Base-by-base conservation (phyloP, 2,888 invertebrate genomes). In the Hemistola chrysoprasaria region DNA sequence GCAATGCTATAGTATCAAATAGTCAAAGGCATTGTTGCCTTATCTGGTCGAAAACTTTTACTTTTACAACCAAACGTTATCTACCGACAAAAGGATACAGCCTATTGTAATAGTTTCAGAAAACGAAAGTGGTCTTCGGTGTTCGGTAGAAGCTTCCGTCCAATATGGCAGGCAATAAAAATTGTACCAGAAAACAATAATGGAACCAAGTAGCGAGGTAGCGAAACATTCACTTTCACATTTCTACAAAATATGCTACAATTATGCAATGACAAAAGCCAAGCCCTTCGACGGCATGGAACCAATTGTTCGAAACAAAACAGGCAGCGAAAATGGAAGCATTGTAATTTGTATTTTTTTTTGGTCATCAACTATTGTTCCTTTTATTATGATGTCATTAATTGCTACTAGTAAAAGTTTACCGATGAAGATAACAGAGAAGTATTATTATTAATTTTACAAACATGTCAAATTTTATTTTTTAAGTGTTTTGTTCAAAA, bases 141-240 rank as follows among this genome's bases (percentile, higher is more conserved):
- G 28, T 16, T 16, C 16, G 20, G 25, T 27, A 8, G 10, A 11
- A 45, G 63, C 64, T 64, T 55, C 66, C 50, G 53, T 52, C 30
- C 41, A 54, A 59, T 65, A 70, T 60, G 54, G 58, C 42, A 52
- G 32, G 59, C 54, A 65, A 65, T 74, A 69, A 67, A 72, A 73
- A 60, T 56, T 51, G 53, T 35, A 54, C 53, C 45, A 49, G 55
- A 57, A 59, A 57, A 62, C 50, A 67, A 43, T 20, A 45, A n/a
- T n/a, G n/a, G n/a, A 16, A 16, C 16, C 2, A 69, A 70, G 61
- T 62, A 65, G 59, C 53, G 55, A 47, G 70, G 74, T 76, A 78
- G 78, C 75, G 53, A 65, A 68, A 71, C 64, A 58, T 57, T 78
- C 64, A 79, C 83, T 83, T 83, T 84, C 78, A 71, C 73, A 69